Base-by-base conservation (phyloP, 2,888 invertebrate species). In the Parnassius orleans region DNA sequence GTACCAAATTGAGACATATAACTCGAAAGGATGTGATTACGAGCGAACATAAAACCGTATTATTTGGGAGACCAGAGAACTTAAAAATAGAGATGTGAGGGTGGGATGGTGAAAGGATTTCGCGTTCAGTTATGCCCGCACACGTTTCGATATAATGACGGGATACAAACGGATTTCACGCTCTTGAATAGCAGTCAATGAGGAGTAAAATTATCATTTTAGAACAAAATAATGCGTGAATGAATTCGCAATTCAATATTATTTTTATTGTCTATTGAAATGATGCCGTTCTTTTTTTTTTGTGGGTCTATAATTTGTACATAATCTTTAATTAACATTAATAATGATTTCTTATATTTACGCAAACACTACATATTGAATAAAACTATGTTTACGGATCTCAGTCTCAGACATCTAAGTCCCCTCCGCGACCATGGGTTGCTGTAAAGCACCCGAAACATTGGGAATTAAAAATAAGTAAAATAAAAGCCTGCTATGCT, bases 21-120 rank as follows among this genome's bases (percentile, higher is more conserved):
- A 89, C 86, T 83, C 82, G 77, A 86, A 87, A 90, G 89, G 87
- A 88, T 87, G 87, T 88, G 88, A 89, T 90, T 89, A 89, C 84
- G 83, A 76, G 74, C 80, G 84, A 83, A 81, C 89, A 86, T 89
- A 88, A 89, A 89, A 86, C 63, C 55, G 76, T 78, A 83, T 81
- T 84, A 85, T 87, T 84, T 82, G 72, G 78, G 83, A 78, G 71
- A 71, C 70, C 67, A 74, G 80, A 79, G 79, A 80, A 81, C 80
- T 84, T 82, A 82, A 87, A 90, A 87, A 85, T 86, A 85, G 81
- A 77, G 70, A 65, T 55, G 53, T 50, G 71, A 75, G 76, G 76
- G 77, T 66, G 62, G 53, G 14, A 19, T 42, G 52, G 48, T 57
- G 59, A 41, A 53, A 53, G 19, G 59, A 62, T 56, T 66, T 71